Evolutionary conservation across 2,888 invertebrate species (phyloP), one percentile per base, ranked within the genome.

Genomic region (Drosophila antonietae): DNA sequence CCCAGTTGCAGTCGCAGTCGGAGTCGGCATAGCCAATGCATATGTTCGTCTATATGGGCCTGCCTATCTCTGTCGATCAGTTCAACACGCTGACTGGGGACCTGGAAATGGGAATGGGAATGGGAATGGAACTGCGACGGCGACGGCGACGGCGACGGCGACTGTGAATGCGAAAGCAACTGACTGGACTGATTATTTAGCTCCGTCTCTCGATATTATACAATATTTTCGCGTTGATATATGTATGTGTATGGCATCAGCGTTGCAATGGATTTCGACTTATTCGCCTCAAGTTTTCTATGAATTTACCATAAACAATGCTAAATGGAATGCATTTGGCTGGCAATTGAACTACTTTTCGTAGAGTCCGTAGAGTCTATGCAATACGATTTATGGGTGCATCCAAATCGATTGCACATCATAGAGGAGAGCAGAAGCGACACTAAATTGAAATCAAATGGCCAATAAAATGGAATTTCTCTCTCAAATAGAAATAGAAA

Each of bases 1-100:
- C 28, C 14, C 52, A 31, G 60, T 33, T 20, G 10, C 28, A 41
- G 46, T 20, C 23, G 18, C 51, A 28, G 59, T 14, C 33, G 28
- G 43, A 53, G 64, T n/a, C 33, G 61, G 49, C 65, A 51, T 15
- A 41, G 63, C 20, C 69, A 62, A 46, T 80, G 75, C 75, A 71
- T 73, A 75, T 73, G 78, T 46, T 67, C 58, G 51, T 55, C 71
- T 79, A 68, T 73, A 63, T 76, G 67, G 62, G 73, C 23, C 75
- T 72, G 85, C 75, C 86, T 83, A 84, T 85, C 83, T 81, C 71
- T 74, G 69, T 78, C 83, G 86, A 86, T 84, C 83, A 81, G 83
- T 62, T 78, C 75, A 73, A 52, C 55, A 60, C 75, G 58, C 43
- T 66, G 75, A 68, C 83, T 73, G 81, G 56, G 69, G 74, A 58